Percentiles rank a stretch among this genome's conserved stretches.
phyloP scores from a whole-genome alignment of 2,888 invertebrate genomes.

The Callyntrura sp. region DNA sequence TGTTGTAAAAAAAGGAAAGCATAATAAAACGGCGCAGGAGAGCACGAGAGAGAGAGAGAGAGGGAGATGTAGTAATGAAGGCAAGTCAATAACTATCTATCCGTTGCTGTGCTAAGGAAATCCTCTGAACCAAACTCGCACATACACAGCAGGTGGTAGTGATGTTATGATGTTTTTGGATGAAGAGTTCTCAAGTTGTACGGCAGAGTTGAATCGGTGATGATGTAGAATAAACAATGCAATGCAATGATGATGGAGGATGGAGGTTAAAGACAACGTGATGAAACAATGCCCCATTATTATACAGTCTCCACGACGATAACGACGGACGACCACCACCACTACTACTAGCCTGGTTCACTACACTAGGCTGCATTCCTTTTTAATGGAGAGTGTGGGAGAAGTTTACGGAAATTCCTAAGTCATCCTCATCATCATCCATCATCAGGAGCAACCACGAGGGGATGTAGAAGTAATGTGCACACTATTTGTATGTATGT shows the following conservation, averaged over 20 bases:
- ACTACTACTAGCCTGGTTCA: not conserved
- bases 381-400: slow-evolving; percentile 44
- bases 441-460: not conserved
- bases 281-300: slow-evolving; percentile 36
- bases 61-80: not conserved
- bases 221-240: not conserved
- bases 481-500: no score
- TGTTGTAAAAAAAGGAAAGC: not conserved
- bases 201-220: not conserved
- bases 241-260: not conserved
- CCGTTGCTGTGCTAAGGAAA: not conserved
- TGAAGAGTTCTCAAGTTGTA: no score
- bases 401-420: slow-evolving; percentile 39
- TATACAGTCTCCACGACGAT: not conserved
- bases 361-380: not conserved
- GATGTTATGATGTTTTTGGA: no score
- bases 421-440: slow-evolving; percentile 15
- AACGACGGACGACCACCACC: not conserved
- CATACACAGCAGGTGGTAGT: slow-evolving; percentile 36
- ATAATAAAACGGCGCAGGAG: not conserved
- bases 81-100: slow-evolving; percentile 14
- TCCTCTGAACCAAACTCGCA: not conserved
- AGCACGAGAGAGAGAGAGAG: not conserved
- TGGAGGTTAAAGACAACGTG: not conserved
- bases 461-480: no score